Conservation (phyloP, 1,140 invertebrate species). For the fruit fly (Drosophila melanogaster) region Release_6_plus_ISO1_MT NC_004354.4:16623501-16624000, state of each 20-base stretch:
- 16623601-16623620: constrained; percentile 76
- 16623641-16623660: constrained; percentile 24
- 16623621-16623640: constrained; percentile 34
- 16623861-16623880: constrained; percentile 9
- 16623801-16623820: constrained; percentile 1
- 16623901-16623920: constrained; percentile 37
- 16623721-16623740: constrained; percentile 12
- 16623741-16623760: constrained; percentile 33
- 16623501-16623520: constrained; percentile 30
- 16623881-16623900: constrained; percentile 7
- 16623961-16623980: constrained; percentile 6
- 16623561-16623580: constrained; percentile 1
- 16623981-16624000: constrained; percentile 13
- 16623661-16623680: constrained; percentile 20
- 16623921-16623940: constrained; percentile 6
- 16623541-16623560: constrained; percentile 1
- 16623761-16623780: constrained; percentile 35
- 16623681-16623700: constrained; percentile 49
- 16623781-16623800: constrained; percentile 12
- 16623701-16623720: constrained; percentile 34
- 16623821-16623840: neutral
- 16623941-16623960: constrained; percentile 2
- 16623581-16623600: constrained; percentile 40
- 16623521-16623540: neutral
- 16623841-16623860: constrained; percentile 26